Evolutionary conservation across 2,113 vertebrate species (phyloP).

Genomic region (Lanius ludovicianus): DNA sequence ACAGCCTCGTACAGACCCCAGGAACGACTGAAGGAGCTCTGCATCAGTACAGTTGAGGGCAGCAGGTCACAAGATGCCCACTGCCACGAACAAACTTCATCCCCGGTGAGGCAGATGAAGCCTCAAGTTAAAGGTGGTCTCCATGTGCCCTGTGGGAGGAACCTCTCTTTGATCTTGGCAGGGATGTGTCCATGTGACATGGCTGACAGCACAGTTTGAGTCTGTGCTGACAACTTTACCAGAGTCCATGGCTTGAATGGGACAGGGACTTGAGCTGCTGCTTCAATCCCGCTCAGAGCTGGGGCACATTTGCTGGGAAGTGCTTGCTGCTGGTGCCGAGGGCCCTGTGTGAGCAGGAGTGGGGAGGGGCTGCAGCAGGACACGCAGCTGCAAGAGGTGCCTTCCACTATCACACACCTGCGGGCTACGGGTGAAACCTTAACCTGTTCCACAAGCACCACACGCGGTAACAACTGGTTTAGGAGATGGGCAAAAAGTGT

Average conservation of each 20-base stretch:
- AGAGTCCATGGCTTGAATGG: background rate
- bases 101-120: background rate
- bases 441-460: background rate
- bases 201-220: background rate
- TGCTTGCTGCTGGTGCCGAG: background rate
- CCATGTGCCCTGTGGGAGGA: background rate
- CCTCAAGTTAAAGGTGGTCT: background rate
- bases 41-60: background rate
- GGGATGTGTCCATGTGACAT: rapidly evolving
- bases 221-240: background rate
- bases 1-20: background rate
- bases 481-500: background rate
- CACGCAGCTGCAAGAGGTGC: background rate
- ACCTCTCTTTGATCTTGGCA: background rate
- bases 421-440: background rate
- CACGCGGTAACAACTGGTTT: background rate
- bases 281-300: rapidly evolving
- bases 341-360: rapidly evolving
- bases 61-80: background rate
- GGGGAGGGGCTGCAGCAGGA: rapidly evolving
- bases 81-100: background rate
- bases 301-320: background rate
- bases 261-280: background rate
- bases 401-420: background rate
- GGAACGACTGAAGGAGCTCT: rapidly evolving